Evolutionary conservation across 2,113 vertebrate species (phyloP).

Genomic region (Microcebus jonahi): DNA sequence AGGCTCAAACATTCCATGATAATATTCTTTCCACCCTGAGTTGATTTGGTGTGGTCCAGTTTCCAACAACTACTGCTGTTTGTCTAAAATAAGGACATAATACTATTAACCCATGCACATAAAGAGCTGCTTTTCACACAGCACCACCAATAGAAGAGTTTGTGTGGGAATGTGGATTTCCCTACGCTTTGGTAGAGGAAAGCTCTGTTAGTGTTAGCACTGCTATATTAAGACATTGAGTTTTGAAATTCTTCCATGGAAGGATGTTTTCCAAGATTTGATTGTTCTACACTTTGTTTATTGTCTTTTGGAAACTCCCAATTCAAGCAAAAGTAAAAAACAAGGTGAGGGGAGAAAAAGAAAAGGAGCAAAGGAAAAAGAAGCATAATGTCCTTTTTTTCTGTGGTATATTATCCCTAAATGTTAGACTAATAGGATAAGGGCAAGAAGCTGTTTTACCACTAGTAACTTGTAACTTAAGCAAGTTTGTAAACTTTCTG

Average conservation of each 20-base stretch:
- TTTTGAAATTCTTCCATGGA: background rate
- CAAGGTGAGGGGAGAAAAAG: too few relatives aligned
- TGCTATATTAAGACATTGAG: background rate
- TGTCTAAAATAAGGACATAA: background rate
- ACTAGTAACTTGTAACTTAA: background rate
- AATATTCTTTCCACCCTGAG: background rate
- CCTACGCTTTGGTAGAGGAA: background rate
- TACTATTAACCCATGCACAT: background rate
- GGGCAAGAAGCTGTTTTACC: background rate
- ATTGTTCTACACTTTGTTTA: background rate
- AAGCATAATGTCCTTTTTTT: background rate
- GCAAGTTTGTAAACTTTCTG: background rate
- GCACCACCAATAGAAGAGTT: background rate
- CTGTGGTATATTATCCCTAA: background rate
- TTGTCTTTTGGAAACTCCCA: background rate
- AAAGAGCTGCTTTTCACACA: background rate
- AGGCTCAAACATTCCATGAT: background rate
- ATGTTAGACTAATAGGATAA: background rate
- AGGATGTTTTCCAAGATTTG: background rate
- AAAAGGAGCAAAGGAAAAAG: background rate
- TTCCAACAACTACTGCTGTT: background rate
- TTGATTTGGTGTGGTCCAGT: background rate
- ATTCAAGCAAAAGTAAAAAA: background rate
- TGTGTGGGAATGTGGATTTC: background rate
- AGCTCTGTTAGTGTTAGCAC: background rate